A percentile compares a stretch with the other conserved stretches of the same genome.
phyloP scores from a whole-genome alignment of 2,888 invertebrate genomes.

The Drosophila yooni region DNA sequence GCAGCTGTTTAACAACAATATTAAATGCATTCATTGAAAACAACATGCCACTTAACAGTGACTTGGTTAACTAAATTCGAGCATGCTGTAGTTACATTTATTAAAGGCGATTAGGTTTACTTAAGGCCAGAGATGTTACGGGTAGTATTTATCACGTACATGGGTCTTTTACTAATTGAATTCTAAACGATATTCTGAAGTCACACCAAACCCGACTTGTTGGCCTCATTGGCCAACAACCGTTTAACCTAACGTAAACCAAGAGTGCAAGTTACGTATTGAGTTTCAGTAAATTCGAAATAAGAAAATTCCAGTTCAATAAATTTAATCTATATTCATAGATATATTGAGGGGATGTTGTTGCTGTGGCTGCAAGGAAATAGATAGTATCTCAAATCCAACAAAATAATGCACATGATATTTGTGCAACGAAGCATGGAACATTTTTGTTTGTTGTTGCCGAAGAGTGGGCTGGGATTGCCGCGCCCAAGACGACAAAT shows the following conservation, averaged over 20 bases:
- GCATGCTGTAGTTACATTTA: background rate
- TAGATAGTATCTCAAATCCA: constrained; percentile 44
- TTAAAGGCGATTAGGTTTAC: background rate
- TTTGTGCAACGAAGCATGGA: constrained; percentile 70
- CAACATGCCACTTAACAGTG: background rate
- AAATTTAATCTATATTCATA: background rate
- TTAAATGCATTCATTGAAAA: background rate
- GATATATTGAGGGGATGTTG: constrained; percentile 11
- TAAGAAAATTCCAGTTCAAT: background rate
- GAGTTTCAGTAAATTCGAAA: background rate
- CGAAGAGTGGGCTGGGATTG: constrained; percentile 15
- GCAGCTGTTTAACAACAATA: background rate
- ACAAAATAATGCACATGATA: constrained; percentile 57
- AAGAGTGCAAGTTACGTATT: background rate
- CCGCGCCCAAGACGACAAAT: constrained; percentile 76
- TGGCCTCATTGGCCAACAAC: background rate
- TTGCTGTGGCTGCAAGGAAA: constrained; percentile 52
- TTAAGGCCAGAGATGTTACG: background rate
- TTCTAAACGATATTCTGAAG: background rate
- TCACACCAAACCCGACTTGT: background rate
- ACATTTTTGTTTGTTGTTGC: constrained; percentile 9
- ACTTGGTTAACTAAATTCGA: background rate
- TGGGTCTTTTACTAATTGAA: background rate
- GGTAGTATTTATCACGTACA: background rate
- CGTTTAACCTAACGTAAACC: background rate